Evolutionary conservation across 2,888 invertebrate species (phyloP), one percentile per base, ranked within the genome.

Genomic region (Calephelis perditalis): DNA sequence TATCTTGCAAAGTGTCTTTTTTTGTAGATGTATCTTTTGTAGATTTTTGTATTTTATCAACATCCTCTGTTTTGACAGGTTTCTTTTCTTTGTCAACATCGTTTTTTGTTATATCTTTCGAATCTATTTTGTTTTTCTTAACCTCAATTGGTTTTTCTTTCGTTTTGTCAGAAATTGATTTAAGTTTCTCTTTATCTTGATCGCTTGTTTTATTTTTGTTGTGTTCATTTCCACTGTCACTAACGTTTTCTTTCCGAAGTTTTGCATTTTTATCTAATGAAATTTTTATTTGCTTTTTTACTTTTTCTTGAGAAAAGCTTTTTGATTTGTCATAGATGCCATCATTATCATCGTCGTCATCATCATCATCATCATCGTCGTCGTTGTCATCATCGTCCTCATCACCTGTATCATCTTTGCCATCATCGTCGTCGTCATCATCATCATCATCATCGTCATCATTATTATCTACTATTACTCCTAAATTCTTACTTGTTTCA

Each of bases 321-420:
- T 26, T 11, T 35, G 9, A 52, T 11, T 15, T 37, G 6, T 58
- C 35, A 11, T 58, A 11, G 12, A 8, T 10, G 8, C 46, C 36
- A 15, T n/a, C n/a, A 36, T 43, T 26, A 26, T 58, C 44, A 8
- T 58, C 52, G 8, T 52, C 52, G 9, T 35, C 44, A 2, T 45
- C 54, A 7, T 45, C 45, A 10, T 55, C 43, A 12, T 58, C 12
- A 26, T 49, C 52, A 43, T 52, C 59, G 5, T 46, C 11, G 36
- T 43, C 70, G 4, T 72, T 62, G 52, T 71, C 68, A 52, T 65
- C 65, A 49, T 67, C 68, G 43, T 66, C 67, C 36, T 68, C 67
- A 26, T 68, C 68, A 15, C 70, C 65, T 4, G 62, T 57, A 52
- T 66, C 63, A 40, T 15, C 15, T 15, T 15, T 15, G 15, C 66